Conservation (phyloP, 2,888 invertebrate genomes). For the Heteromyza rotundicornis region DNA sequence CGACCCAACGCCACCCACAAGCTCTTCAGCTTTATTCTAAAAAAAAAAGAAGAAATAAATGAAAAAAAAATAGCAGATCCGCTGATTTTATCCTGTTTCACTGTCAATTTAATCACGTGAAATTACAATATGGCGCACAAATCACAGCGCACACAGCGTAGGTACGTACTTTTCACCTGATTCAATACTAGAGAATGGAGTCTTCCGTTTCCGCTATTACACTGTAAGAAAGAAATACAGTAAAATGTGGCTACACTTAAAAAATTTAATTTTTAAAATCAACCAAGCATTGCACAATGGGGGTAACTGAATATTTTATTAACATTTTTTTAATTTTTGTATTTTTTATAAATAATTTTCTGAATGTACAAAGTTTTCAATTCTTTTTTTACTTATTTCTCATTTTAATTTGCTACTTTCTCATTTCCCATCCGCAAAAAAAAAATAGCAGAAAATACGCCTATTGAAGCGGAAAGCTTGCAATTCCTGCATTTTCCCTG, state of each 20-base stretch:
- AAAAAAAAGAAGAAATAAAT: not conserved
- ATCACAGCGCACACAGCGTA: no score
- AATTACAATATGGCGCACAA: not conserved
- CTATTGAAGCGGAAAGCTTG: no score
- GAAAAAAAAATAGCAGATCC: not conserved
- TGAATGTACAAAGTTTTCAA: no score
- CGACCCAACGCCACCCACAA: not conserved
- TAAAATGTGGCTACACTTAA: no score
- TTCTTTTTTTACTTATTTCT: not conserved
- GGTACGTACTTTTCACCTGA: no score
- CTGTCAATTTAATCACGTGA: not conserved
- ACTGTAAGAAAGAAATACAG: no score
- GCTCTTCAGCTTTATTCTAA: not conserved
- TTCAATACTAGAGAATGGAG: no score
- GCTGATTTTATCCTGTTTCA: not conserved
- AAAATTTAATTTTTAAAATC: no score
- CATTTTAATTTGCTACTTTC: not conserved
- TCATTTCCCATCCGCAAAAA: not conserved
- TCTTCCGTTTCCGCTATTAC: not conserved
- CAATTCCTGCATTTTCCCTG: not conserved
- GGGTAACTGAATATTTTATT: no score
- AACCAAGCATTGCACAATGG: no score
- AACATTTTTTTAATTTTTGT: no score
- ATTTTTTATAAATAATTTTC: no score
- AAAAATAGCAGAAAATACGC: not conserved